phyloP scores from a whole-genome alignment of 2,113 vertebrate genomes.

The Reinhardtius hippoglossoides region DNA sequence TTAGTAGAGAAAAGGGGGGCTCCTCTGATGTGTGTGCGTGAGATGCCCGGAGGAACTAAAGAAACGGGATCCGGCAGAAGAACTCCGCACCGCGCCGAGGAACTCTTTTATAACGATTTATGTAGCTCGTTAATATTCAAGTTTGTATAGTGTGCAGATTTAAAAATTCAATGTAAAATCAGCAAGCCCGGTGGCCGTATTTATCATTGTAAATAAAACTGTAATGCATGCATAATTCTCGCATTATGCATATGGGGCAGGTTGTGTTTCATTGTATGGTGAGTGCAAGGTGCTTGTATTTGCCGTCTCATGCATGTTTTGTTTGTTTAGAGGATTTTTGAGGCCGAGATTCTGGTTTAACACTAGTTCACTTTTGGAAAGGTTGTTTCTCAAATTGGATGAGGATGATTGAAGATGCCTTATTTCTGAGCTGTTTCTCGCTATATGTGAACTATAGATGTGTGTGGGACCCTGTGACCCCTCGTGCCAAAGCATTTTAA shows the following conservation, averaged over 20 bases:
- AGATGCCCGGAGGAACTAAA: slow-evolving; percentile 62
- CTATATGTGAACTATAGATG: background rate
- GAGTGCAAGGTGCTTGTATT: background rate
- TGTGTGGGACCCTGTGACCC: background rate
- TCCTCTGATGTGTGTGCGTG: slow-evolving; percentile 64
- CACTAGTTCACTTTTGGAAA: background rate
- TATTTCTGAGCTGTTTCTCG: background rate
- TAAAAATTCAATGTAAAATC: slow-evolving; percentile 56
- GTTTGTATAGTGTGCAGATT: slow-evolving; percentile 59
- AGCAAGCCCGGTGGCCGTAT: slow-evolving; percentile 69
- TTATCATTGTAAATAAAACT: slow-evolving; percentile 71
- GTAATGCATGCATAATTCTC: slow-evolving; percentile 49
- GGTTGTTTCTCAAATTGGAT: background rate
- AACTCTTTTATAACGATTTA: slow-evolving; percentile 64
- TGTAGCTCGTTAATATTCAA: slow-evolving; percentile 70
- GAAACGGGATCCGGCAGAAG: slow-evolving; percentile 59
- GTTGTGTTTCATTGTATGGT: slow-evolving; percentile 11
- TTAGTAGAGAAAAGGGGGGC: slow-evolving; percentile 62
- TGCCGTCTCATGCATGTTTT: background rate
- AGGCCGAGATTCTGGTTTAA: background rate
- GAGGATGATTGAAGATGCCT: too few relatives aligned
- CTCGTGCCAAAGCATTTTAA: background rate
- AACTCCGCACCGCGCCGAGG: slow-evolving; percentile 44
- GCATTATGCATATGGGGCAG: slow-evolving; percentile 19
- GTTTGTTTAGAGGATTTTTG: background rate